Evolutionary conservation across 2,888 invertebrate species (phyloP).

Genomic region (Clistopyga incitator): DNA sequence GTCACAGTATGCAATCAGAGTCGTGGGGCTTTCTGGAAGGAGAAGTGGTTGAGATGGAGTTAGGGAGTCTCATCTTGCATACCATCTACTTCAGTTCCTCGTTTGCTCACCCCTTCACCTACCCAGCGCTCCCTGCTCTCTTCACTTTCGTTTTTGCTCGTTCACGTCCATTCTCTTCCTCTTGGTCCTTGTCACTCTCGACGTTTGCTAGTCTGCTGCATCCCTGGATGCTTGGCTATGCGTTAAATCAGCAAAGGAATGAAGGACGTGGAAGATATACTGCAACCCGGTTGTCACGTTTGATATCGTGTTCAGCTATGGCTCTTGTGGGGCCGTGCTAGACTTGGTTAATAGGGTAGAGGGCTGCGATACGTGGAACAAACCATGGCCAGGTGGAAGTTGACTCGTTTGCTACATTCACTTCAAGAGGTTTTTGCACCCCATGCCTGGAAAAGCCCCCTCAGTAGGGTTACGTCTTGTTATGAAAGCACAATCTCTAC

Average conservation of each 20-base stretch:
- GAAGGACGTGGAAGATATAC: conserved; percentile 17
- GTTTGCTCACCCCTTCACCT: conserved; percentile 37
- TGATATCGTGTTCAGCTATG: conserved; percentile 31
- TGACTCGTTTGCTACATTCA: background rate
- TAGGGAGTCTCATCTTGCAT: background rate
- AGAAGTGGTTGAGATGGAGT: background rate
- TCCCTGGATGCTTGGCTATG: conserved; percentile 46
- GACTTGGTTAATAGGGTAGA: conserved; percentile 37
- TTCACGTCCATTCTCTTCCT: conserved; percentile 17
- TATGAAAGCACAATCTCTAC: conserved; percentile 57
- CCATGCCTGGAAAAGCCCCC: conserved; percentile 3
- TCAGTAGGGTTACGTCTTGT: conserved; percentile 16
- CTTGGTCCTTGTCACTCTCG: conserved; percentile 5
- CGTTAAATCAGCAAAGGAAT: conserved; percentile 54
- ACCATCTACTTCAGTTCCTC: conserved; percentile 37
- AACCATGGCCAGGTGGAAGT: background rate
- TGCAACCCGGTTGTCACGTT: conserved; percentile 54
- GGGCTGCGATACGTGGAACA: conserved; percentile 7
- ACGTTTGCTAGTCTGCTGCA: conserved; percentile 56
- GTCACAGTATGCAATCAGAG: conserved; percentile 1
- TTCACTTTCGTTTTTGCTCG: conserved; percentile 15
- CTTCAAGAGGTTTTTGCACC: conserved; percentile 4
- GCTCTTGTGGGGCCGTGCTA: conserved; percentile 27
- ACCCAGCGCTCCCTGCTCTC: conserved; percentile 1
- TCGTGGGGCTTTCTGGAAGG: background rate